Evolutionary conservation across 2,113 vertebrate species (phyloP).

Genomic region (Pterocles orientalis): DNA sequence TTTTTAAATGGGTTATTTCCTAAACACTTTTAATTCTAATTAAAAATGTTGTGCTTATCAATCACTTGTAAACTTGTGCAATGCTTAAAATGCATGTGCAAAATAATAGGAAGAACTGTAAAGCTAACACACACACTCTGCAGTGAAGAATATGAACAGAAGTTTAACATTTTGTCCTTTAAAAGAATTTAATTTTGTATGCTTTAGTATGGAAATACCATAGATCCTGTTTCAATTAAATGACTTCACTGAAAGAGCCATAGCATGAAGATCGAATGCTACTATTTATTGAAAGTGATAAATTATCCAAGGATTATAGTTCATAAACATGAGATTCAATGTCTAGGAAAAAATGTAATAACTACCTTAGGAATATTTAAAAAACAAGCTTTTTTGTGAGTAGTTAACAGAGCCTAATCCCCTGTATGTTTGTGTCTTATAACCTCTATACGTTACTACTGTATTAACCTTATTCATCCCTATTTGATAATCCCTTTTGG

Average conservation of each 20-base stretch:
- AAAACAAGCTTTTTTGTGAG: not conserved
- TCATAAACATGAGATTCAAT: not conserved
- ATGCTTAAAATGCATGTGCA: not conserved
- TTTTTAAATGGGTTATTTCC: not conserved
- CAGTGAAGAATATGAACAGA: not conserved
- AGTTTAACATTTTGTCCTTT: not conserved
- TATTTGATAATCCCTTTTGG: not conserved
- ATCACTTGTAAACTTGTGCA: not conserved
- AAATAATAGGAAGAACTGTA: not conserved
- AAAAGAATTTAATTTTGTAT: not conserved
- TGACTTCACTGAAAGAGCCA: not conserved
- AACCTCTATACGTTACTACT: not conserved
- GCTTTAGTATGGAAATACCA: not conserved
- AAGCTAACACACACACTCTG: not conserved
- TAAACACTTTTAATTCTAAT: not conserved
- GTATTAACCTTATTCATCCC: not conserved
- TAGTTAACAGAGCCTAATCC: not conserved
- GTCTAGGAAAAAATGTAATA: not conserved
- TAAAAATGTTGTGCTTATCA: not conserved
- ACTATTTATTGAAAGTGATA: conserved; percentile 47
- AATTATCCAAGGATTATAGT: conserved; percentile 18
- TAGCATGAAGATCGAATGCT: not conserved
- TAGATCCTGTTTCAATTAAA: not conserved
- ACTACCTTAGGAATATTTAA: not conserved
- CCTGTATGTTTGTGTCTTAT: not conserved